Conservation (phyloP, 2,797 vertebrate genomes). For the Euphonia xanthogaster region DNA sequence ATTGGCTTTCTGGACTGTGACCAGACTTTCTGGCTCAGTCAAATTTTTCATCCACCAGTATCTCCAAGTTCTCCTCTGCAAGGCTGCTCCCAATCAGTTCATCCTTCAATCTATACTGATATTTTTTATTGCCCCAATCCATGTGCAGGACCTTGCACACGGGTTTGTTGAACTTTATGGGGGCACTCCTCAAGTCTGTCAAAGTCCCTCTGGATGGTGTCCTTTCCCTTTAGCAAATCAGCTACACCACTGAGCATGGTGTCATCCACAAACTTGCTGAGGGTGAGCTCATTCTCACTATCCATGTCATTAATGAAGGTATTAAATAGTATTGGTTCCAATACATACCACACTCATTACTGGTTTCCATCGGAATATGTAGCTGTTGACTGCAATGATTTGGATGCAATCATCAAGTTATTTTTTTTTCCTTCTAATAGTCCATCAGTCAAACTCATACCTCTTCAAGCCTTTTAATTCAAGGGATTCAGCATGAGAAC, state of each 20-base stretch:
- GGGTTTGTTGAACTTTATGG: not conserved
- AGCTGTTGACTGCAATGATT: not conserved
- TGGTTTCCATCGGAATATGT: not conserved
- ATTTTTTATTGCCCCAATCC: not conserved
- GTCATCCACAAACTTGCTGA: not conserved
- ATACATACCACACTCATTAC: not conserved
- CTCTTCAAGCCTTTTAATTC: not conserved
- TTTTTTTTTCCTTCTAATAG: not conserved
- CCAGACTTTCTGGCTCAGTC: not conserved
- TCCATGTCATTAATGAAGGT: not conserved
- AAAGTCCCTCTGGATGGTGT: not conserved
- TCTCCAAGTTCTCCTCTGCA: not conserved
- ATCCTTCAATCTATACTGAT: not conserved
- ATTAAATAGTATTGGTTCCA: not conserved
- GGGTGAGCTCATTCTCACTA: not conserved
- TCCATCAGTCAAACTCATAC: not conserved
- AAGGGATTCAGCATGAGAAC: not conserved
- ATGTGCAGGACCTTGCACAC: not conserved
- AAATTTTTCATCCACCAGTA: not conserved
- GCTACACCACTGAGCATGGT: not conserved
- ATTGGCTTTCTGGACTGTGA: not conserved
- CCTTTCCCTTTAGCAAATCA: rapidly evolving
- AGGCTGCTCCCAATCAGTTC: not conserved
- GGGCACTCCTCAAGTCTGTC: not conserved
- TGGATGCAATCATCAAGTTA: not conserved